Percentiles rank a stretch among this genome's conserved stretches.
These are phyloP conservation scores for Nasonia giraulti DNA, from an alignment of 1,140 invertebrate genomes.

Conservation along the genomic window DNA sequence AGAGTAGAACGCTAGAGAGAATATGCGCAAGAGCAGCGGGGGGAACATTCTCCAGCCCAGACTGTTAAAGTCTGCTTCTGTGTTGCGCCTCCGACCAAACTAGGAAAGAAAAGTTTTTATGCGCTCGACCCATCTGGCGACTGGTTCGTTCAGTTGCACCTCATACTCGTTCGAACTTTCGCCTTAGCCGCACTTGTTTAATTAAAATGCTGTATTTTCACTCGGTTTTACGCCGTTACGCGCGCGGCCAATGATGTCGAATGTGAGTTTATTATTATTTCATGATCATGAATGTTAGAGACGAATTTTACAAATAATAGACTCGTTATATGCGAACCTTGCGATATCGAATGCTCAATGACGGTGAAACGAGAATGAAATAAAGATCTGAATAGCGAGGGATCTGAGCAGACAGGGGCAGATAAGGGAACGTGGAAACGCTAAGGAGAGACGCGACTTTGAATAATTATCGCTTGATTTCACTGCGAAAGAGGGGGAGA, in stretches of 20 bases:
- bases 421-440: background rate
- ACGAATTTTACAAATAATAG: too few species aligned
- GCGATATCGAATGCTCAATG: too few species aligned
- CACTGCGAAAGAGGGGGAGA: background rate
- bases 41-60: background rate
- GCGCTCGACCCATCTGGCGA: slow-evolving; percentile 21
- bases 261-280: background rate
- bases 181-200: slow-evolving; percentile 8
- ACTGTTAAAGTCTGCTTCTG: background rate
- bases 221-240: background rate
- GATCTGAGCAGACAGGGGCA: too few species aligned
- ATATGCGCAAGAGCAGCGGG: slow-evolving; percentile 7
- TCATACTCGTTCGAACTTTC: slow-evolving; percentile 28
- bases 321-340: too few species aligned
- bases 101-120: slow-evolving; percentile 35
- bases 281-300: too few species aligned
- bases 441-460: background rate
- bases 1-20: background rate
- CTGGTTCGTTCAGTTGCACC: background rate
- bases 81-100: background rate
- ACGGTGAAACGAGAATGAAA: too few species aligned
- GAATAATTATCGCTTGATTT: slow-evolving; percentile 19
- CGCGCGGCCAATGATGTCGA: background rate
- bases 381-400: too few species aligned
- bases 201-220: slow-evolving; percentile 3